Evolutionary conservation across 2,888 invertebrate species (phyloP), one percentile per base, ranked within the genome.

Genomic region (Erebia ligea): DNA sequence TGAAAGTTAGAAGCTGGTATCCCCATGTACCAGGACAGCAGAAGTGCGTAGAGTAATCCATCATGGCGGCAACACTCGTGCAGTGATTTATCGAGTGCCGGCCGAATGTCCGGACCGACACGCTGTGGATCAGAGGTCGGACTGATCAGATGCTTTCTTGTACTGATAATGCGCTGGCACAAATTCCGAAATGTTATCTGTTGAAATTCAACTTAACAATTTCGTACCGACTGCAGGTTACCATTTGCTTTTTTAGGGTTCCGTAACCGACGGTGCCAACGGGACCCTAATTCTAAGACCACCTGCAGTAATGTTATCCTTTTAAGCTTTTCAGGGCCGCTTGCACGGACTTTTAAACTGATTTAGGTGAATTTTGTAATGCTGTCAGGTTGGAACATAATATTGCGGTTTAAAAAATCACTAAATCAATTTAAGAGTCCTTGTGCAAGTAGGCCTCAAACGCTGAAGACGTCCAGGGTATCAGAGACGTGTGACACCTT

Each of bases 1-100:
- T 40, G 19, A 19, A 48, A 61, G 52, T 58, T 59, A 59, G 34
- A 48, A 40, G 40, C 17, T 6, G 17, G n/a, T 48, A 52, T 17
- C 59, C 52, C 48, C 59, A 1, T 59, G 52, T 52, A 48, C 15
- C 15, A 48, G 62, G 62, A 48, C 15, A 48, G 13, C 62, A 62
- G 62, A 62, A 62, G 69, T 66, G 71, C 69, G 69, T 69, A 59
- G 73, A 74, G 71, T 62, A 72, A 75, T 78, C 75, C 76, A 75
- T 75, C 69, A 71, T 68, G 67, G 67, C 52, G 54, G 59, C 67
- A 67, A 66, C 72, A 73, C 65, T 70, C 68, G 73, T 64, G 56
- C 68, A 63, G 58, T 87, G 88, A 89, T 89, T 88, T 88, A 87
- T 88, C 81, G 84, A 80, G 77, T 81, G 87, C 85, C 86, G 78